A percentile compares a stretch with the other conserved stretches of the same genome.
Evolutionary conservation across 2,113 vertebrate species (phyloP).

Genomic region (Eulemur rufifrons): DNA sequence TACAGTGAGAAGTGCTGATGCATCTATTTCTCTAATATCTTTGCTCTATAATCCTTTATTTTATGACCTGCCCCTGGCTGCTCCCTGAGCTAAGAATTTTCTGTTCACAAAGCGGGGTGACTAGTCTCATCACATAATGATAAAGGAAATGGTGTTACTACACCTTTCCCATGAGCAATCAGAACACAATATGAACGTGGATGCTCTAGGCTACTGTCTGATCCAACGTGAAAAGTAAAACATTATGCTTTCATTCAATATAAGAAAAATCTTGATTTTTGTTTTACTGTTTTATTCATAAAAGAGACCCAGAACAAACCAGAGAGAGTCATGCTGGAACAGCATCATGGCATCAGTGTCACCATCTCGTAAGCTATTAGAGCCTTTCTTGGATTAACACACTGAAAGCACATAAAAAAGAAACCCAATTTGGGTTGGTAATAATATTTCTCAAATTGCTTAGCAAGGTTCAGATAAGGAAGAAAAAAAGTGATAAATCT

Average conservation of each 20-base stretch:
- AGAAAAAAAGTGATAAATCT: neutral
- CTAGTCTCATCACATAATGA: slow-evolving; percentile 78
- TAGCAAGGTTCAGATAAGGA: neutral
- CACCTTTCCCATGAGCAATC: slow-evolving; percentile 53
- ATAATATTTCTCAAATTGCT: neutral
- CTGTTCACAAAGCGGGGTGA: slow-evolving; percentile 80
- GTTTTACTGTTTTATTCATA: slow-evolving; percentile 57
- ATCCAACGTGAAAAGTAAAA: slow-evolving; percentile 27
- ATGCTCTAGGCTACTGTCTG: slow-evolving; percentile 52
- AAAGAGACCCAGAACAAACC: neutral
- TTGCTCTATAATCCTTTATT: slow-evolving; percentile 82
- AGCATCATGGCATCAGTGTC: neutral
- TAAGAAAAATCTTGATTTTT: slow-evolving; percentile 20
- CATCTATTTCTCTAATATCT: slow-evolving; percentile 83
- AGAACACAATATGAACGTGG: neutral
- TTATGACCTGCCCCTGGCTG: slow-evolving; percentile 83
- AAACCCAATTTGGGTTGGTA: neutral
- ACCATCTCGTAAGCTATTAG: neutral
- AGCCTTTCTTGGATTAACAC: neutral
- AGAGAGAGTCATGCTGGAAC: neutral
- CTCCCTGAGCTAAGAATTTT: slow-evolving; percentile 81
- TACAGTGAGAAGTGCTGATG: slow-evolving; percentile 84
- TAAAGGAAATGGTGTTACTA: slow-evolving; percentile 70
- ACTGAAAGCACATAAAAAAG: neutral
- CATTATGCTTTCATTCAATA: neutral